Conservation (phyloP, 2,797 vertebrate genomes). For the Alfaro cultratus region DNA sequence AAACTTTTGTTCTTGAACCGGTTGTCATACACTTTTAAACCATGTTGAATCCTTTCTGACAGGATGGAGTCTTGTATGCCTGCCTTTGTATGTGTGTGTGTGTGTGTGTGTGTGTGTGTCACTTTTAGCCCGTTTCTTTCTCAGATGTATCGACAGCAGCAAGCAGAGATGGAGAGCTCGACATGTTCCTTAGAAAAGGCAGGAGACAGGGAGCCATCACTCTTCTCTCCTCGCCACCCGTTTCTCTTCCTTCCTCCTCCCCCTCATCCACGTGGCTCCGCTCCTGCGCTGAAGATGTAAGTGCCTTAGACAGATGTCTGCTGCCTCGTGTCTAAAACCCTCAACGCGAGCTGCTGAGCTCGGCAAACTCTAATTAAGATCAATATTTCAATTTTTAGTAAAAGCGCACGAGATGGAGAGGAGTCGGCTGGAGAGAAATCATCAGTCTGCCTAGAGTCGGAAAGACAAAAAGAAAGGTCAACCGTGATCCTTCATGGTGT, state of each 20-base stretch:
- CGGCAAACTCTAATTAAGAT: slow-evolving; percentile 88
- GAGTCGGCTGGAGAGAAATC: slow-evolving; percentile 70
- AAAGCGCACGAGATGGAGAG: slow-evolving; percentile 74
- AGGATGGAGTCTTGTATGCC: slow-evolving; percentile 12
- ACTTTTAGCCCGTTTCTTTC: slow-evolving; percentile 37
- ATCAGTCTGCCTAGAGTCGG: slow-evolving; percentile 66
- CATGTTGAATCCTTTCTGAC: slow-evolving; percentile 10
- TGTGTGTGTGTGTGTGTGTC: slow-evolving; percentile 10
- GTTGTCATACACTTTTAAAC: slow-evolving; percentile 4
- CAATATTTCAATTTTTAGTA: slow-evolving; percentile 88
- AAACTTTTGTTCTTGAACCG: slow-evolving; percentile 6
- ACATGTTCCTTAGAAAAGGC: slow-evolving; percentile 73
- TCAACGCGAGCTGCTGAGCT: slow-evolving; percentile 83
- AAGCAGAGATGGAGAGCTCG: slow-evolving; percentile 63
- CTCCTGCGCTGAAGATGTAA: slow-evolving; percentile 72
- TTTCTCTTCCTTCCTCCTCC: slow-evolving; percentile 22
- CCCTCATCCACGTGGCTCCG: slow-evolving; percentile 49
- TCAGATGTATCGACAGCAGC: slow-evolving; percentile 58
- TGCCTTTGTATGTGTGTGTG: slow-evolving; percentile 13
- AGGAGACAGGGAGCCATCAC: slow-evolving; percentile 75
- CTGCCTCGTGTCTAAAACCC: slow-evolving; percentile 80
- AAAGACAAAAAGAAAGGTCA: slow-evolving; percentile 79
- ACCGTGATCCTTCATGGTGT: slow-evolving; percentile 75
- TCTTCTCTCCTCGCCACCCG: slow-evolving; percentile 59
- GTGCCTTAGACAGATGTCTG: slow-evolving; percentile 82